phyloP scores from a whole-genome alignment of 2,888 invertebrate genomes.

The Lithosia quadra region DNA sequence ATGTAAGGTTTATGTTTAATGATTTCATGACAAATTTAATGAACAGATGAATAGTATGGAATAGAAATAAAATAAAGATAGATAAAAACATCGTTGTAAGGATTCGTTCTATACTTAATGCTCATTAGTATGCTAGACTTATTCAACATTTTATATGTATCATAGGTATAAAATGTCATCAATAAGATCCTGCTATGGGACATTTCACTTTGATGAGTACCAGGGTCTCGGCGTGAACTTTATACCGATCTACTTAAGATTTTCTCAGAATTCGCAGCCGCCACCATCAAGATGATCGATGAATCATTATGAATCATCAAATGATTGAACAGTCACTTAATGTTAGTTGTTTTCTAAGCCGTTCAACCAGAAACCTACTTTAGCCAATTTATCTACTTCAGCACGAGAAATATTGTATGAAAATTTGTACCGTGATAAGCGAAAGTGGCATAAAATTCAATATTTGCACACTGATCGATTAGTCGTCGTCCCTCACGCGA shows the following conservation, averaged over 20 bases:
- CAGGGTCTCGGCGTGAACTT: conserved; percentile 36
- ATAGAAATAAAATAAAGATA: neutral
- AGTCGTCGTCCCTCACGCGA: conserved; percentile 68
- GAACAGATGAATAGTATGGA: neutral
- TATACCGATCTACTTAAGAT: conserved; percentile 46
- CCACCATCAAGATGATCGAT: conserved; percentile 57
- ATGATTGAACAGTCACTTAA: conserved; percentile 43
- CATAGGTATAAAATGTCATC: neutral
- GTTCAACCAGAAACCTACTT: conserved; percentile 47
- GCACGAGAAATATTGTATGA: conserved; percentile 48
- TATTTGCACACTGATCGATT: conserved; percentile 65
- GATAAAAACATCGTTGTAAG: neutral
- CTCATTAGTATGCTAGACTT: too few species aligned
- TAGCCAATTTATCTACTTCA: conserved; percentile 53
- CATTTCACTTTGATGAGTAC: conserved; percentile 1
- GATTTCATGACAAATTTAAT: too few species aligned
- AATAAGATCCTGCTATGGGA: neutral
- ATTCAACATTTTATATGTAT: conserved; percentile 7
- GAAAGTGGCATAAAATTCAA: conserved; percentile 69
- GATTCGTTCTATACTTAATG: neutral
- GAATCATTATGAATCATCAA: conserved; percentile 62
- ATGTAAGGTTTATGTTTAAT: neutral
- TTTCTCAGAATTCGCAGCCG: conserved; percentile 55
- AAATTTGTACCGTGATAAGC: conserved; percentile 56
- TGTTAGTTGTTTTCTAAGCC: conserved; percentile 49